A percentile compares a stretch with the other conserved stretches of the same genome.
phyloP scores from a whole-genome alignment of 2,888 invertebrate species.

The Tiphia femorata region DNA sequence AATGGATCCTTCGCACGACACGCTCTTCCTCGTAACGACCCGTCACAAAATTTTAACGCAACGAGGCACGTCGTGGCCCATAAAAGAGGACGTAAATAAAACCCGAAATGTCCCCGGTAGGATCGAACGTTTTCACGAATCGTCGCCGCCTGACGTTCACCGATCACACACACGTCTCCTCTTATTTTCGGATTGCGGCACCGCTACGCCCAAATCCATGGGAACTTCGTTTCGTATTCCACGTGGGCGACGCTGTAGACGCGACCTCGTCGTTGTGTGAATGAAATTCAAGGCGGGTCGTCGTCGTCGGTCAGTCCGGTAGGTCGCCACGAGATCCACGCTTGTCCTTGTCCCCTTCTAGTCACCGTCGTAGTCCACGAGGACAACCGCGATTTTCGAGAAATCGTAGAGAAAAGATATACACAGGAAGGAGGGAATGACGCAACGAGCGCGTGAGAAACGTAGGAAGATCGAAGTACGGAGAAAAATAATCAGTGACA shows the following conservation, averaged over 20 bases:
- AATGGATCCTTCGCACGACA: too few relatives aligned
- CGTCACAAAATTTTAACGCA: too few relatives aligned
- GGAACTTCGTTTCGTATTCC: constrained; percentile 56
- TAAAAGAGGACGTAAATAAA: too few relatives aligned
- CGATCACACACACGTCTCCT: too few relatives aligned
- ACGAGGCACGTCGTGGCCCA: too few relatives aligned
- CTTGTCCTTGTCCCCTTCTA: constrained; percentile 8
- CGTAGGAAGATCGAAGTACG: too few relatives aligned
- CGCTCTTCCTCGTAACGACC: too few relatives aligned
- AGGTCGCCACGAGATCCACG: not conserved
- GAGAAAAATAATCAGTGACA: too few relatives aligned
- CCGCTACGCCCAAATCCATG: constrained; percentile 29
- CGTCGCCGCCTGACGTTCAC: too few relatives aligned
- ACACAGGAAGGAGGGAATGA: constrained; percentile 5
- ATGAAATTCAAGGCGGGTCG: constrained; percentile 56
- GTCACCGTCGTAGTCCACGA: not conserved
- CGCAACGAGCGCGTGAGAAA: constrained; percentile 1
- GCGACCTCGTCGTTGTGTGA: constrained; percentile 46
- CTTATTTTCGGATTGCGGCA: not conserved
- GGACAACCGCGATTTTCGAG: not conserved
- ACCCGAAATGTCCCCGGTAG: too few relatives aligned
- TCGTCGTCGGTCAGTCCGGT: constrained; percentile 43
- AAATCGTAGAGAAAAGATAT: not conserved
- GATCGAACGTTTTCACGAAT: too few relatives aligned
- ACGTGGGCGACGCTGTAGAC: constrained; percentile 33